These are phyloP conservation scores for Notolepis coatsorum DNA, from an alignment of 2,797 vertebrate genomes.

Conservation along the genomic window DNA sequence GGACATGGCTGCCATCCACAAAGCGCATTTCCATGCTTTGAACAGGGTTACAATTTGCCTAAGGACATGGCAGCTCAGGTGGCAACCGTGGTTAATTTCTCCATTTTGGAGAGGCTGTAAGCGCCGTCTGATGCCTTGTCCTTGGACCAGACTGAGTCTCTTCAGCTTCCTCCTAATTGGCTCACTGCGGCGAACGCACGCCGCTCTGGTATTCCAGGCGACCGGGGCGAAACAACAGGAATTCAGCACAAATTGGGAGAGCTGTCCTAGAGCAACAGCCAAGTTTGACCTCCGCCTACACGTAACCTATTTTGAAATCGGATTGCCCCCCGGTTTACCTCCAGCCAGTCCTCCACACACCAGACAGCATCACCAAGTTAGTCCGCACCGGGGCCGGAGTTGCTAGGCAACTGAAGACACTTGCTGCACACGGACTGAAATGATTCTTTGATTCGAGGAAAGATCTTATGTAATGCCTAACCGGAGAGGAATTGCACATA, in stretches of 20 bases:
- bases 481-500: slow-evolving; percentile 55
- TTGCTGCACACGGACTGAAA: slow-evolving; percentile 81
- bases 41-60: slow-evolving; percentile 59
- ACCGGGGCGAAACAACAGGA: slow-evolving; percentile 28
- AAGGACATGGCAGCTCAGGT: slow-evolving; percentile 66
- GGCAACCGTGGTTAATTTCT: slow-evolving; percentile 63
- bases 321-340: slow-evolving; percentile 87
- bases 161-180: slow-evolving; percentile 53
- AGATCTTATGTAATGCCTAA: slow-evolving; percentile 78
- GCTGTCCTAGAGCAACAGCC: slow-evolving; percentile 66
- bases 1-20: slow-evolving; percentile 70
- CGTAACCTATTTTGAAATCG: slow-evolving; percentile 83
- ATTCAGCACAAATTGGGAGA: slow-evolving; percentile 38
- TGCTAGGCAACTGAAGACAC: slow-evolving; percentile 90
- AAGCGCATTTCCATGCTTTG: slow-evolving; percentile 69
- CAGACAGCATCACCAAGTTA: slow-evolving; percentile 77
- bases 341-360: slow-evolving; percentile 83
- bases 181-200: slow-evolving; percentile 7
- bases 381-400: slow-evolving; percentile 80
- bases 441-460: slow-evolving; percentile 84
- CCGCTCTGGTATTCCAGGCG: slow-evolving; percentile 31
- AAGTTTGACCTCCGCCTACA: slow-evolving; percentile 83
- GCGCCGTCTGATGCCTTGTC: slow-evolving; percentile 43
- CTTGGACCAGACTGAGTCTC: slow-evolving; percentile 43
- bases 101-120: slow-evolving; percentile 60